A percentile compares a stretch with the other conserved stretches of the same genome.
Conservation (phyloP, 2,888 invertebrate genomes). For the Frankliniella intonsa region DNA sequence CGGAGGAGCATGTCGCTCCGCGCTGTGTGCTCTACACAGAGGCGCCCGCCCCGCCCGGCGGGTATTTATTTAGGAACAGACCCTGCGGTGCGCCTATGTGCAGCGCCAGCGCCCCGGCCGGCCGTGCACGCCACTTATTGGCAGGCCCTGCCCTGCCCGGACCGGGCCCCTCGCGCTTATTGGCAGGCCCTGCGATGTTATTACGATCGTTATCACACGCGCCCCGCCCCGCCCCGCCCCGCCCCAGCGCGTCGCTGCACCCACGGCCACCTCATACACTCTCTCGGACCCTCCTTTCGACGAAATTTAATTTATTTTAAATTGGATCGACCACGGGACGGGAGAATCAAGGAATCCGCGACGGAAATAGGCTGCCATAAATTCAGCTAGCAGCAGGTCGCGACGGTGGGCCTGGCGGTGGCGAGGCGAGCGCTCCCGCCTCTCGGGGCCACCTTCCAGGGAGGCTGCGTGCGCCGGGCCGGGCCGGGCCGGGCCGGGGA, state of each 20-base stretch:
- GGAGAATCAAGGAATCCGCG: background rate
- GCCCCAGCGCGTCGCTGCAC: background rate
- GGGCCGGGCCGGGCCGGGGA: background rate
- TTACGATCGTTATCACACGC: background rate
- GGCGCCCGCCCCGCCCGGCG: background rate
- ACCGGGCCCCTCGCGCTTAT: no score
- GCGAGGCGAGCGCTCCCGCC: background rate
- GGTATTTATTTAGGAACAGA: no score
- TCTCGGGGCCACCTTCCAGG: no score
- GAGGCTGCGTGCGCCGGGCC: background rate
- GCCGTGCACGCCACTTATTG: no score
- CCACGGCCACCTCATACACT: background rate
- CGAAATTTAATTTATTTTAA: slow-evolving; percentile 29
- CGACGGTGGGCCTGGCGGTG: background rate
- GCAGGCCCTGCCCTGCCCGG: no score
- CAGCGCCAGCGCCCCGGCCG: no score
- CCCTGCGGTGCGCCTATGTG: no score
- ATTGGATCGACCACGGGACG: background rate
- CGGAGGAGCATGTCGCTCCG: background rate
- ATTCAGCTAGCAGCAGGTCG: background rate
- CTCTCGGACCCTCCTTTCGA: background rate
- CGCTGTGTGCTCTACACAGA: background rate
- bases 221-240: background rate
- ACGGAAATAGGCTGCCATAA: slow-evolving; percentile 7
- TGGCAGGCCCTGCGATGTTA: background rate